A percentile compares a stretch with the other conserved stretches of the same genome.
Conservation (phyloP, 2,113 vertebrate species). For the Oncorhynchus kisutch region DNA sequence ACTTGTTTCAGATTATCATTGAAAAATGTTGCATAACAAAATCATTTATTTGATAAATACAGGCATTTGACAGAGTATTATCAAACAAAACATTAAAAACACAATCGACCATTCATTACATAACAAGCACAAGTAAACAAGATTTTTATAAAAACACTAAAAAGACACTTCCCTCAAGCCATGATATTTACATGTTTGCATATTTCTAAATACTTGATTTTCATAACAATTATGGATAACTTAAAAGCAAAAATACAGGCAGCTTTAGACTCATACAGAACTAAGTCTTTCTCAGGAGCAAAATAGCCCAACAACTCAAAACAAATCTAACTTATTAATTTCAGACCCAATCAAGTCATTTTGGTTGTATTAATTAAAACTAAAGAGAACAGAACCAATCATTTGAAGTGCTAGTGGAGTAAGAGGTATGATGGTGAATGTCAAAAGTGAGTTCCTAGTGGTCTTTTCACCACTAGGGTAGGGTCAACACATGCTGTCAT, state of each 20-base stretch:
- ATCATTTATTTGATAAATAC: conserved; percentile 72
- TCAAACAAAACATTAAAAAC: conserved; percentile 52
- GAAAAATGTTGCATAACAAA: conserved; percentile 76
- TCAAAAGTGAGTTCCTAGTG: conserved; percentile 10
- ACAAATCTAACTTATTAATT: no score
- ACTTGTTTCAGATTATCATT: conserved; percentile 62
- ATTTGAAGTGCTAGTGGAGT: conserved; percentile 37
- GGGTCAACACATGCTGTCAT: no score
- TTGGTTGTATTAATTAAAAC: not conserved
- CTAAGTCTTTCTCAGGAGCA: not conserved
- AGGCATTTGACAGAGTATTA: conserved; percentile 71
- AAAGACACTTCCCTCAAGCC: conserved; percentile 42
- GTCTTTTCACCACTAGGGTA: not conserved
- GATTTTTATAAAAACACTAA: conserved; percentile 47
- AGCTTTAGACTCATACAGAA: not conserved
- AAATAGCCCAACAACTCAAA: not conserved
- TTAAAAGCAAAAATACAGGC: conserved; percentile 40
- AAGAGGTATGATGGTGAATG: not conserved
- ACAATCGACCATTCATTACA: conserved; percentile 44
- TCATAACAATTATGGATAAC: conserved; percentile 45
- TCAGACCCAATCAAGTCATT: not conserved
- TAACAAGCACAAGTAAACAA: conserved; percentile 55
- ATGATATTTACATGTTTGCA: conserved; percentile 69
- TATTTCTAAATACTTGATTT: conserved; percentile 65
- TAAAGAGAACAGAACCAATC: not conserved